Evolutionary conservation across 1,140 invertebrate genomes (phyloP), one percentile per base, ranked within the genome.

Genomic region (Hyles vespertilio): DNA sequence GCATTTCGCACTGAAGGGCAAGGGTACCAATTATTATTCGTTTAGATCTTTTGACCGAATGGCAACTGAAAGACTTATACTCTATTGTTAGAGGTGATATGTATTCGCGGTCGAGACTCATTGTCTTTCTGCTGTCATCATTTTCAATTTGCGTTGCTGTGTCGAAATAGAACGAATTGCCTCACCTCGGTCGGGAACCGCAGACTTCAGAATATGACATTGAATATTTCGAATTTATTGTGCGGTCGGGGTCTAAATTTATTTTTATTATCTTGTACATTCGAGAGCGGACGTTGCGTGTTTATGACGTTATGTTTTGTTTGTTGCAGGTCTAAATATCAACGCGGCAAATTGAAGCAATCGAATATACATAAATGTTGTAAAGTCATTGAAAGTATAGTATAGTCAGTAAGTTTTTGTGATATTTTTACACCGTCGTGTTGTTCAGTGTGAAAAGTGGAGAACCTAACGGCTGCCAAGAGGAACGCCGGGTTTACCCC

Each of bases 1-100:
- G 81, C 76, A 77, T 80, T 85, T 83, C 65, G 67, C 65, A 74
- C 70, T 71, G 81, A 88, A 88, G 83, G 82, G 78, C 83, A 84
- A 80, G 77, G 81, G 81, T 84, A 86, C 77, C 60, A 72, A 74
- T 66, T 72, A 69, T 75, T 70, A 69, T 75, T 70, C 60, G 63
- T 78, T 77, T 72, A 79, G 69, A 82, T 77, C 74, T 81, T 72
- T 81, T 77, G 71, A 69, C 54, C 78, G 75, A 74, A 74, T 79
- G 51, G 56, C 3, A 75, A 64, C 70, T 61, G 74, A 76, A 80
- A 69, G 58, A 67, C 58, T 67, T 65, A 72, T 65, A 60, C 57
- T 59, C 55, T 72, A 73, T 70, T 67, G 69, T 73, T 63, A 63
- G 62, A 52, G 49, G 6, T 43, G 50, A 59, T 70, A 70, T 74